A percentile compares a stretch with the other conserved stretches of the same genome.
These are phyloP conservation scores for Chaetops frenatus DNA, from an alignment of 2,113 vertebrate genomes.

Conservation along the genomic window DNA sequence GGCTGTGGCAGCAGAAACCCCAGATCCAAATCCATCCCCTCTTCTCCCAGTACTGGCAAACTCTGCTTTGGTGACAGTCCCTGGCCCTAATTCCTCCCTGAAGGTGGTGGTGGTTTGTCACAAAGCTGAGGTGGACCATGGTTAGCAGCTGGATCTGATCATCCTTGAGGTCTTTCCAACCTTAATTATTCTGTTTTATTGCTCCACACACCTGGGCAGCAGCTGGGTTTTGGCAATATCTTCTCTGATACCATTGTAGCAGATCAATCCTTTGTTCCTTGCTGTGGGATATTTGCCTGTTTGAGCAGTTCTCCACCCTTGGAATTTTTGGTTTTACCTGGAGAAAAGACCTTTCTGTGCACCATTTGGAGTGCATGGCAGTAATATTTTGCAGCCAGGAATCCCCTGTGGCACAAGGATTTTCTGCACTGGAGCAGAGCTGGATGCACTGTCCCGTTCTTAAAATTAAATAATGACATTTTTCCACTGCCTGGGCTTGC, in stretches of 20 bases:
- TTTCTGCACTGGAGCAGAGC: background rate
- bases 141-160: rapidly evolving
- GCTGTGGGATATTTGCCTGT: background rate
- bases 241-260: background rate
- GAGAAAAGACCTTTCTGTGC: background rate
- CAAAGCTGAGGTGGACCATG: background rate
- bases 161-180: rapidly evolving
- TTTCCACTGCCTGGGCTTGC: background rate
- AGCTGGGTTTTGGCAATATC: background rate
- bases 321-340: background rate
- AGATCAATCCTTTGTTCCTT: background rate
- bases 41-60: background rate
- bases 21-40: background rate
- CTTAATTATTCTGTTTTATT: background rate
- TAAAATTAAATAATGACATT: background rate
- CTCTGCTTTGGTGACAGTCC: background rate
- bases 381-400: background rate
- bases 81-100: background rate
- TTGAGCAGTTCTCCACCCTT: background rate
- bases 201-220: background rate
- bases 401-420: rapidly evolving
- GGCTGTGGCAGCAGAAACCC: background rate
- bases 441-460: background rate
- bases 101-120: background rate
- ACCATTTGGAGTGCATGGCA: background rate